Percentiles rank a stretch among this genome's conserved stretches.
Evolutionary conservation across 2,888 invertebrate species (phyloP).

Genomic region (Tridacna gigas): DNA sequence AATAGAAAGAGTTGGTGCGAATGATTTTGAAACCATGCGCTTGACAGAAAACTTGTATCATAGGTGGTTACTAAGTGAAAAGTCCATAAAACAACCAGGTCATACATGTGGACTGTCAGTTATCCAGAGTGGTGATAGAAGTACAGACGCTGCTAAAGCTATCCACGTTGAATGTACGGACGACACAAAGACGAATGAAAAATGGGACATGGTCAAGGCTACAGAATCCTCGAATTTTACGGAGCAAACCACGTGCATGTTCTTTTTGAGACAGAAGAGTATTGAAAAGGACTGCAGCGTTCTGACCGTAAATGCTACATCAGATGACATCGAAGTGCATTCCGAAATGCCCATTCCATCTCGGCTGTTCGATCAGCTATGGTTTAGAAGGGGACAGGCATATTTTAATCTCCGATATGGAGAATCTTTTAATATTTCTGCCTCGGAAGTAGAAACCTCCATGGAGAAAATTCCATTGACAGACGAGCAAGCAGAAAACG

Average conservation of each 20-base stretch:
- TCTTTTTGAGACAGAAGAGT: background rate
- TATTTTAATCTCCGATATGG: background rate
- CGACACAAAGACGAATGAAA: background rate
- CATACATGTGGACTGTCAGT: background rate
- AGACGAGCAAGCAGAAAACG: background rate
- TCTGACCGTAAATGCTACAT: background rate
- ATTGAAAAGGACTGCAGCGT: background rate
- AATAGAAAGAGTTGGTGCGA: background rate
- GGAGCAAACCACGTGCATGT: background rate
- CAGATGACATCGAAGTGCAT: background rate
- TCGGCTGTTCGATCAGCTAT: background rate
- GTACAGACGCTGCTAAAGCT: background rate
- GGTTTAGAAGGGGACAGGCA: background rate
- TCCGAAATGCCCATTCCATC: background rate
- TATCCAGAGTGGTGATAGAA: background rate
- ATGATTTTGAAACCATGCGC: background rate
- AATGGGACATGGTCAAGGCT: background rate
- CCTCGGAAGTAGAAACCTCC: background rate
- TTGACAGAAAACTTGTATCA: background rate
- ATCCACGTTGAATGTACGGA: background rate
- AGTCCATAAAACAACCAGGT: background rate
- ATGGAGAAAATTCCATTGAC: background rate
- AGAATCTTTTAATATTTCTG: background rate
- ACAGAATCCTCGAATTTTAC: background rate
- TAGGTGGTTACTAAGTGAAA: background rate